These are phyloP conservation scores for Rynchops niger DNA, from an alignment of 2,113 vertebrate genomes.

Conservation along the genomic window DNA sequence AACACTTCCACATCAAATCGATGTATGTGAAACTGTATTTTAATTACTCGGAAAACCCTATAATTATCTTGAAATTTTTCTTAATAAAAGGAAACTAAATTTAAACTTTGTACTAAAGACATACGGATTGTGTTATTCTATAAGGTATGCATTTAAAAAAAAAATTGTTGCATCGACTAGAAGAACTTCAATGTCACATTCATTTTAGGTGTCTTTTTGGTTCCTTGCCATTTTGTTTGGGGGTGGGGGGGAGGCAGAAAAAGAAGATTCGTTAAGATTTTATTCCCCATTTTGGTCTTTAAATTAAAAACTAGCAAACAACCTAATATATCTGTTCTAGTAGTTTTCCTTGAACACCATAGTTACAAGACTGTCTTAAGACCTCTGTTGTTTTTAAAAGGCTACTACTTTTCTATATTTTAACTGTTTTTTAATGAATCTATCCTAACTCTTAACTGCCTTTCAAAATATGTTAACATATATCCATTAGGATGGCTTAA, in stretches of 20 bases:
- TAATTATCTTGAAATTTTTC: not conserved
- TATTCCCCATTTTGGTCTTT: not conserved
- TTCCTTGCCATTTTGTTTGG: not conserved
- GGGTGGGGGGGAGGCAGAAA: accelerated
- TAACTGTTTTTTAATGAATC: not conserved
- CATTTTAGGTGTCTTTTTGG: not conserved
- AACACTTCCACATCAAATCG: not conserved
- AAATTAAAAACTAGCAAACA: not conserved
- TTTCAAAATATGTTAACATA: not conserved
- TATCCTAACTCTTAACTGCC: not conserved
- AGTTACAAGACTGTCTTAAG: not conserved
- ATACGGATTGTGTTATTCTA: not conserved
- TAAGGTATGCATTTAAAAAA: not conserved
- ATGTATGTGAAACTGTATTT: not conserved
- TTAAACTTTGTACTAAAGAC: not conserved
- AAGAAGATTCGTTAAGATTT: not conserved
- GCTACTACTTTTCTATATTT: not conserved
- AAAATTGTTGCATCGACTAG: not conserved
- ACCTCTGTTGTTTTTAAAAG: not conserved
- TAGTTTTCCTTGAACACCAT: not conserved
- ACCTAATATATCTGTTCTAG: not conserved
- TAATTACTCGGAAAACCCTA: not conserved
- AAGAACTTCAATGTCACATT: not conserved
- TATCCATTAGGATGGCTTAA: not conserved
- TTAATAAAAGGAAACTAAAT: not conserved